A percentile compares a stretch with the other conserved stretches of the same genome.
Conservation (phyloP, 2,797 vertebrate genomes). For the Acanthurus lineatus region DNA sequence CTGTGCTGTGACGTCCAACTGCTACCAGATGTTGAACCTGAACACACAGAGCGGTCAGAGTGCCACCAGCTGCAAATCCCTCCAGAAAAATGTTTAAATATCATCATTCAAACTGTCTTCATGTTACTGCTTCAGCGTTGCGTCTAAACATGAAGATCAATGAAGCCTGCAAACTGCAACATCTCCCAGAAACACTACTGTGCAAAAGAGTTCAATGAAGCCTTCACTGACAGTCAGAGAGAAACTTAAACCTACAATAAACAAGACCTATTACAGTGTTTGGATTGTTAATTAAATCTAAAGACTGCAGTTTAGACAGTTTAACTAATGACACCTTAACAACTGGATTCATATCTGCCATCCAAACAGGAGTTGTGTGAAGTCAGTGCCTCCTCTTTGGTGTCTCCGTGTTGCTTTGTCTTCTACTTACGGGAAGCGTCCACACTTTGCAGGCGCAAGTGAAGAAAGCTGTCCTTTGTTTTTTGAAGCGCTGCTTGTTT, state of each 20-base stretch:
- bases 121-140: background rate
- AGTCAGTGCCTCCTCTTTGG: background rate
- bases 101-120: background rate
- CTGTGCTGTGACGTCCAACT: slow-evolving; percentile 22
- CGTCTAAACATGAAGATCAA: background rate
- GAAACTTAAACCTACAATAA: background rate
- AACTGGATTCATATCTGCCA: background rate
- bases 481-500: slow-evolving; percentile 7
- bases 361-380: background rate
- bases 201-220: background rate
- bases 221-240: background rate
- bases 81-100: background rate
- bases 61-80: slow-evolving; percentile 3
- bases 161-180: slow-evolving; percentile 10
- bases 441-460: background rate
- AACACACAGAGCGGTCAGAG: slow-evolving; percentile 16
- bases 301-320: background rate
- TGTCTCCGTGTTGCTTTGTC: background rate
- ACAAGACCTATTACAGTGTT: background rate
- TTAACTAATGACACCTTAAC: slow-evolving; percentile 6
- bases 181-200: background rate
- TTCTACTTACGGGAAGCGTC: slow-evolving; percentile 64
- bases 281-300: background rate
- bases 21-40: slow-evolving; percentile 53
- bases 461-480: slow-evolving; percentile 15